Evolutionary conservation across 1,140 invertebrate species (phyloP), one percentile per base, ranked within the genome.

Genomic region (Procambarus virginalis): DNA sequence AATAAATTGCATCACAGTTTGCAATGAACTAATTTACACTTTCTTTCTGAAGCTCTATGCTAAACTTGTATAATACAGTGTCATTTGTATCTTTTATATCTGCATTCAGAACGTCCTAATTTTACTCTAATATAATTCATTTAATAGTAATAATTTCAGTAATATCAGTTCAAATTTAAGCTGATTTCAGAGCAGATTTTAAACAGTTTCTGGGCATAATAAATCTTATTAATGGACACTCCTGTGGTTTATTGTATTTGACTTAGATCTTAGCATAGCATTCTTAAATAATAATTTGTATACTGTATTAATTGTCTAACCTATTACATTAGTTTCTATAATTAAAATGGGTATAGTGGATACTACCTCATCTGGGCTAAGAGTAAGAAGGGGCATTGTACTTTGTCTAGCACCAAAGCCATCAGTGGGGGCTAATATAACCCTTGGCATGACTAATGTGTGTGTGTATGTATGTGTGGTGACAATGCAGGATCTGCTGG

Each of bases 401-500:
- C 64, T 17, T 68, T 68, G 64, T 68, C 64, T 68, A 17, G 64
- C 64, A 10, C 64, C 64, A 14, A 4, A 20, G 64, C 64, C 64
- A 20, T 68, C 10, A 45, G 55, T 49, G 70, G 68, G 80, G 68
- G 68, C 17, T 34, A 34, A 58, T 58, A 55, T 84, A 51, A 70
- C 58, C 70, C 75, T 51, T 14, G 48, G 82, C 82, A 55, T 90
- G 81, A 84, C 88, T 90, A 84, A 90, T 81, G 34, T 78, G 81
- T 84, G 70, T 46, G 79, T 70, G 86, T 88, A 45, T 76, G 73
- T 76, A 20, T 89, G 77, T 85, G 83, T 86, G 84, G 51, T 48
- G 55, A 64, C 55, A 10, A 60, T 87, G 48, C 89, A 92, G 92
- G 92, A 92, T 64, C 86, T 92, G 48, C 86, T 92, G 77, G 92